Evolutionary conservation across 2,113 vertebrate species (phyloP), one percentile per base, ranked within the genome.

Genomic region (Planiliza haematocheilus): DNA sequence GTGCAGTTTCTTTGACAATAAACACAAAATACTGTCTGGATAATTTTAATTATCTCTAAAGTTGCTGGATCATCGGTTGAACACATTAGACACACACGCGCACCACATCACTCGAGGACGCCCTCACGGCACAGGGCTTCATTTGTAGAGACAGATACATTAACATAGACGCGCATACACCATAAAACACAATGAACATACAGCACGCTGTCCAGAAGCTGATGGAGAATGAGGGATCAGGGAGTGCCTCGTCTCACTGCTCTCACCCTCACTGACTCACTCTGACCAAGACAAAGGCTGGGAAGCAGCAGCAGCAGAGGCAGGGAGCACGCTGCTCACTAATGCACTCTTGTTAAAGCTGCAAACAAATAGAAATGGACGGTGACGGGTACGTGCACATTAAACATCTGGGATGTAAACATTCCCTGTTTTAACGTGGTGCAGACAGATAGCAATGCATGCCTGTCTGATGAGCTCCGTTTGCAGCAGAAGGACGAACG

Each of bases 261-360:
- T 36, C 42, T 52, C 51, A 55, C 75, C 62, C 55, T 41, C 63
- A 68, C 68, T 51, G 59, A 63, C 60, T 70, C 53, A 66, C 21
- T 66, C 42, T 43, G 55, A 76, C 66, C 20, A 20, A 69, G 58
- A 71, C 36, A 67, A 59, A 52, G 46, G 24, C 24, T 30, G 24
- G 24, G 24, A 30, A 30, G 24, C 24, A 30, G 24, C 24, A 30
- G 45, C 49, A 30, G 36, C 41, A 48, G 34, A 51, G 48, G 50
- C 21, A 34, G 73, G 41, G 45, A 65, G 7, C 39, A 4, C 71
- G 21, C 12, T 2, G 21, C 24, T 45, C 30, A 41, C 45, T 52
- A 34, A 42, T 68, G 55, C 66, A 78, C 68, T 50, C 34, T 24
- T 64, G 34, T 67, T 21, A 41, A 43, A 45, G 42, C 24, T 16